Conservation (phyloP, 2,888 invertebrate species). For the Drosophila vallismaia region DNA sequence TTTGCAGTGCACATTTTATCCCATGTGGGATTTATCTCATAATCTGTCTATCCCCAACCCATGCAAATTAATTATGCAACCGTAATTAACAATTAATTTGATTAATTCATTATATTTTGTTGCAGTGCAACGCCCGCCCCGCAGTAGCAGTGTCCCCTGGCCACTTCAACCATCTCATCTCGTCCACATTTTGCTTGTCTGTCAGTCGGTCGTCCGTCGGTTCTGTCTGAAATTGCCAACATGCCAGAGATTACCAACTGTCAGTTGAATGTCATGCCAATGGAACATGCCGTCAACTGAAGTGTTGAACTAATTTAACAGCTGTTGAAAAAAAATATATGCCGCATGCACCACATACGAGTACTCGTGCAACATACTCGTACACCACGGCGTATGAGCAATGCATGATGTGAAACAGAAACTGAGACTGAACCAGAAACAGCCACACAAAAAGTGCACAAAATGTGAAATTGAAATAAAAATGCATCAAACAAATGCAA, state of each 20-base stretch:
- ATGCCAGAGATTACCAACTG: slow-evolving; percentile 83
- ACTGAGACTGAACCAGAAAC: slow-evolving; percentile 5
- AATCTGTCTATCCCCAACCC: slow-evolving; percentile 33
- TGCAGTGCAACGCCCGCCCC: slow-evolving; percentile 41
- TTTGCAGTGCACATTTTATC: slow-evolving; percentile 14
- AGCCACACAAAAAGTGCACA: slow-evolving; percentile 8
- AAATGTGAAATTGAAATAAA: slow-evolving; percentile 55
- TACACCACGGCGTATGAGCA: slow-evolving; percentile 69
- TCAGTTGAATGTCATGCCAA: slow-evolving; percentile 83
- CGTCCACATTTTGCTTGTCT: slow-evolving; percentile 43
- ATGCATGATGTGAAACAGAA: slow-evolving; percentile 53
- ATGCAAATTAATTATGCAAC: slow-evolving; percentile 34
- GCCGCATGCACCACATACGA: slow-evolving; percentile 31
- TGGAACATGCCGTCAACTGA: slow-evolving; percentile 83
- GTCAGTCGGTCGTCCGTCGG: slow-evolving; percentile 50
- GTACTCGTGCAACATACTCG: not conserved
- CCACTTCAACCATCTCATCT: slow-evolving; percentile 32
- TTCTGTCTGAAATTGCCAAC: slow-evolving; percentile 80
- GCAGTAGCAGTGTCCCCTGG: slow-evolving; percentile 34
- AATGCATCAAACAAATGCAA: slow-evolving; percentile 56
- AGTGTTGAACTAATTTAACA: slow-evolving; percentile 84
- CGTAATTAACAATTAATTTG: slow-evolving; percentile 33
- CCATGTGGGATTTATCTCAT: not conserved
- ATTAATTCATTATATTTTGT: slow-evolving; percentile 33
- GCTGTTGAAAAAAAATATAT: slow-evolving; percentile 81